Conservation (phyloP, 2,888 invertebrate species). For the Hetaerina titia region DNA sequence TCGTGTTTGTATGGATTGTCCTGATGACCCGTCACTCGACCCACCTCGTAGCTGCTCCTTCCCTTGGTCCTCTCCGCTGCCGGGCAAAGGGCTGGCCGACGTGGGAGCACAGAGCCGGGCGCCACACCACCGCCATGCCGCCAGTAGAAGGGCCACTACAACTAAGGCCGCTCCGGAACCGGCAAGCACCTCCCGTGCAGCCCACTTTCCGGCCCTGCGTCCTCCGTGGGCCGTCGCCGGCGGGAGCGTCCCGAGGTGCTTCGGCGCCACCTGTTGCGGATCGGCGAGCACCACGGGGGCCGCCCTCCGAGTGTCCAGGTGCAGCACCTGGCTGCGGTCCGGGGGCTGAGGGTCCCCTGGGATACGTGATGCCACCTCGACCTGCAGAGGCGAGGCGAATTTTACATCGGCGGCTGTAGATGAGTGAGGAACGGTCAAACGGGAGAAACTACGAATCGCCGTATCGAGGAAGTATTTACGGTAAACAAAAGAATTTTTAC, state of each 20-base stretch:
- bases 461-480: too few species aligned
- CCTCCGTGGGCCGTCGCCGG: conserved; percentile 80
- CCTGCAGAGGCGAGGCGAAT: conserved; percentile 62
- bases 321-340: conserved; percentile 70
- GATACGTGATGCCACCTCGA: conserved; percentile 71
- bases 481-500: too few species aligned
- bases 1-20: too few species aligned
- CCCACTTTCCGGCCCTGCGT: conserved; percentile 80
- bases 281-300: background rate
- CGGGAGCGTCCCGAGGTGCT: conserved; percentile 66
- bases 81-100: background rate
- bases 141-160: conserved; percentile 78
- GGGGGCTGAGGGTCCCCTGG: conserved; percentile 62
- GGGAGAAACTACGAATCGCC: too few species aligned
- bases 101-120: conserved; percentile 78
- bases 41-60: background rate
- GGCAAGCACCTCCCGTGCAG: conserved; percentile 79
- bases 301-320: conserved; percentile 71
- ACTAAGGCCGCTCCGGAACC: conserved; percentile 81
- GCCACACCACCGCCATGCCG: conserved; percentile 81
- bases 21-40: background rate
- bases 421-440: too few species aligned
- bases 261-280: conserved; percentile 55
- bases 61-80: background rate
- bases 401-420: too few species aligned